These are phyloP conservation scores for Australoheros scitulus DNA, from an alignment of 2,113 vertebrate genomes.

Conservation along the genomic window DNA sequence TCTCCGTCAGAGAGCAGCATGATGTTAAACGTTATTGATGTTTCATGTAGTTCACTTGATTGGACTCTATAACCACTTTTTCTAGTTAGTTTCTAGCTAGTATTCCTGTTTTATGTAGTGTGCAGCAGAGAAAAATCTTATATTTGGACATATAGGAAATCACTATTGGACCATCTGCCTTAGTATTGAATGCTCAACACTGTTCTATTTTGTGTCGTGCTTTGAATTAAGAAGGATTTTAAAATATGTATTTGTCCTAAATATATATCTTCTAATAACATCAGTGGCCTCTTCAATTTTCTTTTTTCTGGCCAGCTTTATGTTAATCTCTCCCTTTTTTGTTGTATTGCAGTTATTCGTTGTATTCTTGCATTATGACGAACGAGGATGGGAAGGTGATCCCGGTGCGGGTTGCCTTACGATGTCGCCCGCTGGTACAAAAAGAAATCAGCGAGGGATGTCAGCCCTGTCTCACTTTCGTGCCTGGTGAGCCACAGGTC, in stretches of 20 bases:
- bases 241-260: background rate
- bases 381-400: constrained; percentile 86
- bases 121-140: background rate
- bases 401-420: constrained; percentile 90
- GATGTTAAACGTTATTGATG: too few species aligned
- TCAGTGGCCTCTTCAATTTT: background rate
- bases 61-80: too few species aligned
- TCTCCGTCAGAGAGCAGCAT: too few species aligned
- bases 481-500: constrained; percentile 90
- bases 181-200: background rate
- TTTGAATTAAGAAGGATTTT: background rate
- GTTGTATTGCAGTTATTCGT: background rate
- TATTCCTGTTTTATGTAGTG: too few species aligned
- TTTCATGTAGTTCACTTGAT: too few species aligned
- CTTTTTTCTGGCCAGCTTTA: background rate
- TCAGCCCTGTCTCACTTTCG: constrained; percentile 89
- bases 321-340: background rate
- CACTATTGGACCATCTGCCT: background rate
- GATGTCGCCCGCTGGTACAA: constrained; percentile 89
- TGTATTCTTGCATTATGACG: constrained; percentile 66
- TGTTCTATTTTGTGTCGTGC: background rate
- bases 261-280: background rate
- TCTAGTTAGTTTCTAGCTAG: too few species aligned
- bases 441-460: constrained; percentile 92
- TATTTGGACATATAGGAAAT: background rate